Evolutionary conservation across 2,113 vertebrate species (phyloP).

Genomic region (Myrmecophaga tridactyla): DNA sequence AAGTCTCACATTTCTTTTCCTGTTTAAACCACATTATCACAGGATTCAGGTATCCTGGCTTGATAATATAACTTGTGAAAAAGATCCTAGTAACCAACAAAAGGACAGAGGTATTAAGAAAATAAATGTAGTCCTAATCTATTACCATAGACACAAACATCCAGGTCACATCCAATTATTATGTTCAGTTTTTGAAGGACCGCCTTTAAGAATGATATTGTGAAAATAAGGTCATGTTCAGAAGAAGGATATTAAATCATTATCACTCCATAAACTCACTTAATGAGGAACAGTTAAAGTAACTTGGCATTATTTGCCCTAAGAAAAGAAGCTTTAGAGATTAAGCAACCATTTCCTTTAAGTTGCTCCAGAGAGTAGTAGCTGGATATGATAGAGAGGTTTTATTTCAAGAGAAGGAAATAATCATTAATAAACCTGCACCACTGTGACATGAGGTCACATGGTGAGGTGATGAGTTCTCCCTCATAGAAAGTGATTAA

Average conservation of each 20-base stretch:
- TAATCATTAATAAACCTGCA: background rate
- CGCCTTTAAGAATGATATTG: background rate
- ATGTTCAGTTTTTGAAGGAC: background rate
- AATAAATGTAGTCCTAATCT: background rate
- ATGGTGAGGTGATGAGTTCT: background rate
- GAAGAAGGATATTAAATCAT: background rate
- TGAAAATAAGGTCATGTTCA: background rate
- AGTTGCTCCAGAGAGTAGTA: background rate
- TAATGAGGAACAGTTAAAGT: background rate
- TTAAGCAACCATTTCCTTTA: background rate
- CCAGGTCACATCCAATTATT: background rate
- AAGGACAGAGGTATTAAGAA: background rate
- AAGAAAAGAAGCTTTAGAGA: background rate
- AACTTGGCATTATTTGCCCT: background rate
- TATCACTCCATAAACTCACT: background rate
- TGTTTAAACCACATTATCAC: background rate
- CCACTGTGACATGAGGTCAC: background rate
- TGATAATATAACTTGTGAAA: background rate
- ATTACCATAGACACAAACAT: background rate
- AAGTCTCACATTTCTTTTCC: background rate
- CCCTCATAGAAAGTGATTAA: background rate
- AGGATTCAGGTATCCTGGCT: background rate
- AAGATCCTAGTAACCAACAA: background rate
- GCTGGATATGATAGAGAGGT: background rate
- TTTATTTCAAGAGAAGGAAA: background rate